Conservation (phyloP, 2,797 vertebrate genomes). For the Erithacus rubecula region DNA sequence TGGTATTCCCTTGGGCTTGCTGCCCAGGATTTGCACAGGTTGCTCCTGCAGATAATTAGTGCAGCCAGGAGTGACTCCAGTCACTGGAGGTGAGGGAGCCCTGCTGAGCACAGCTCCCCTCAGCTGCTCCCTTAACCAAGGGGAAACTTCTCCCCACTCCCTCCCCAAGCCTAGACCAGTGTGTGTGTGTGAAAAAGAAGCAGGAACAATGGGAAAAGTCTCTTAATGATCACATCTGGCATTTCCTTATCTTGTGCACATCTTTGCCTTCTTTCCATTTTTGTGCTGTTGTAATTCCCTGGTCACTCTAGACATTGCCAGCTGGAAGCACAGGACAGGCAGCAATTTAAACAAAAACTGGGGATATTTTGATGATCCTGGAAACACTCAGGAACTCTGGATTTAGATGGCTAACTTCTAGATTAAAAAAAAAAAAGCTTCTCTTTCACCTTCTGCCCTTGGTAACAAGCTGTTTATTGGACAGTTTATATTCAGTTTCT, state of each 20-base stretch:
- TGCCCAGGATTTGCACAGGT: neutral
- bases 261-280: neutral
- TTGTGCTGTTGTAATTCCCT: neutral
- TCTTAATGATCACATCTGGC: neutral
- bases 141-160: neutral
- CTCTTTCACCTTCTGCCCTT: neutral
- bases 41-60: neutral
- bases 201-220: neutral
- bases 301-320: neutral
- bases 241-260: neutral
- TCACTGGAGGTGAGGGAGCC: fast-evolving
- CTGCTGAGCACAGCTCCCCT: neutral
- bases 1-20: neutral
- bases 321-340: neutral
- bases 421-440: neutral
- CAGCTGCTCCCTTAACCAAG: neutral
- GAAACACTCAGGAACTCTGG: neutral
- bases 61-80: neutral
- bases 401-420: neutral
- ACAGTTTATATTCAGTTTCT: neutral
- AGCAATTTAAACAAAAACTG: neutral
- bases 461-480: neutral
- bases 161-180: no score
- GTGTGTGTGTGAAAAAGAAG: neutral
- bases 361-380: neutral